These are phyloP conservation scores for Alectura lathami DNA, from an alignment of 2,113 vertebrate genomes.

Conservation along the genomic window DNA sequence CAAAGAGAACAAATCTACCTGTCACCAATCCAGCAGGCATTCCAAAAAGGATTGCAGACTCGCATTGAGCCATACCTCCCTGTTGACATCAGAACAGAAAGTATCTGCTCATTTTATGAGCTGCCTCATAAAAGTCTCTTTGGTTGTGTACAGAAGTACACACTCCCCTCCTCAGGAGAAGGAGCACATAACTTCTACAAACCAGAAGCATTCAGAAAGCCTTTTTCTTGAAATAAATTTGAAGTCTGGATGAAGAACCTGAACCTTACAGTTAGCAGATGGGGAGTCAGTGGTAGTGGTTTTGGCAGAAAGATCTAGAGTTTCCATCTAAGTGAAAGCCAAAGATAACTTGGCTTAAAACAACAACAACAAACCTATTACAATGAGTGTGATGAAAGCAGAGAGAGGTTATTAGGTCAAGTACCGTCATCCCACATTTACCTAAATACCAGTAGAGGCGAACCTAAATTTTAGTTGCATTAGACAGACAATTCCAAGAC, in stretches of 20 bases:
- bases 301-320: not conserved
- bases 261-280: not conserved
- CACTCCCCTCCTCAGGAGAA: not conserved
- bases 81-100: not conserved
- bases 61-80: not conserved
- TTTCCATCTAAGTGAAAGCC: not conserved
- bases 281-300: fast-evolving
- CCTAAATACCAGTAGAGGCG: not conserved
- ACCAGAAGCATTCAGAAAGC: not conserved
- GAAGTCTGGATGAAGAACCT: not conserved
- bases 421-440: not conserved
- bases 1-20: not conserved
- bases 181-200: not conserved
- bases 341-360: not conserved
- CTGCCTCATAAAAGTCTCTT: not conserved
- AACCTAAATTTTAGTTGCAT: not conserved
- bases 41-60: not conserved
- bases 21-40: not conserved
- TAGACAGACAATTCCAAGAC: not conserved
- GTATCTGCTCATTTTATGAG: not conserved
- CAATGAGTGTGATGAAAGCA: not conserved
- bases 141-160: not conserved
- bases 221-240: not conserved
- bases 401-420: not conserved
- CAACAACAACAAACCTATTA: not conserved